These are phyloP conservation scores for Pachyrhynchus sulphureomaculatus DNA, from an alignment of 1,140 invertebrate species.

Conservation along the genomic window DNA sequence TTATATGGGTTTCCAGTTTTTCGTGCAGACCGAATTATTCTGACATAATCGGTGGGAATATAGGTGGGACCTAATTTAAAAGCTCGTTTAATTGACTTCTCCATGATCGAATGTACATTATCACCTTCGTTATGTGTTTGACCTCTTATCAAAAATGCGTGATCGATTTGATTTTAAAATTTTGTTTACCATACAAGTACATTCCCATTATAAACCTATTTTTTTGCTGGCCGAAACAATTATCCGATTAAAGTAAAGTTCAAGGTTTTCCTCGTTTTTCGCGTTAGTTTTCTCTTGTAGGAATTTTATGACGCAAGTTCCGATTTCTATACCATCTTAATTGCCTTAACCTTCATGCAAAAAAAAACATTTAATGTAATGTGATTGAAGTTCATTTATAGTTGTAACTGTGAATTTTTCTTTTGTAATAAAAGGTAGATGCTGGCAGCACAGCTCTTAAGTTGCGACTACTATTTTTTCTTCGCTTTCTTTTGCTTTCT, in stretches of 20 bases:
- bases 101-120: slow-evolving; percentile 1
- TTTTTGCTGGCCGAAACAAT: slow-evolving; percentile 5
- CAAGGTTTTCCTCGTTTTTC: no score
- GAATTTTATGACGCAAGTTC: neutral
- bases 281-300: neutral
- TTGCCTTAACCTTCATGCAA: neutral
- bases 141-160: slow-evolving; percentile 9
- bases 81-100: no score
- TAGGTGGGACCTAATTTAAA: no score
- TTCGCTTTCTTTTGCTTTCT: no score
- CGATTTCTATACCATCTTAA: no score
- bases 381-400: neutral
- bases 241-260: slow-evolving; percentile 15
- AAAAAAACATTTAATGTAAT: no score
- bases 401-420: neutral
- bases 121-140: slow-evolving; percentile 14
- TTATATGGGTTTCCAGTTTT: no score
- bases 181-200: neutral
- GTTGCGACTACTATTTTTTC: no score
- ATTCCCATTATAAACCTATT: slow-evolving; percentile 7
- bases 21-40: no score
- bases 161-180: neutral
- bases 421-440: neutral
- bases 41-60: no score
- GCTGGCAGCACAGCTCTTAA: neutral